A percentile compares a stretch with the other conserved stretches of the same genome.
These are phyloP conservation scores for Lycaena phlaeas DNA, from an alignment of 2,888 invertebrate genomes.

Conservation along the genomic window DNA sequence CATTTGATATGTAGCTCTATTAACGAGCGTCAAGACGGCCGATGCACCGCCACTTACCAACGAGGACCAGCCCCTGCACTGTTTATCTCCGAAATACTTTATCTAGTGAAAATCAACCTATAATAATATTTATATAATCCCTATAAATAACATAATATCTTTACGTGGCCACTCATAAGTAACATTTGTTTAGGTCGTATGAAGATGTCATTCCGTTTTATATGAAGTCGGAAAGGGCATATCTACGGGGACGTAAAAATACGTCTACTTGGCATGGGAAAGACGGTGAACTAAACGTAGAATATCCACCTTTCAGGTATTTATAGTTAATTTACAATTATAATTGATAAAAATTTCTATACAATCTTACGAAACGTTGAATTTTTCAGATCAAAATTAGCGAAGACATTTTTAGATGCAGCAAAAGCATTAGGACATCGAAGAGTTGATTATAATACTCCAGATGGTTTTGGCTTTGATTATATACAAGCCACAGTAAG, in stretches of 20 bases:
- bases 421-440: conserved; percentile 76
- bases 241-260: conserved; percentile 51
- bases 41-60: too few relatives aligned
- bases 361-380: background rate
- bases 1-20: too few relatives aligned
- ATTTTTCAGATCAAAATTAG: conserved; percentile 62
- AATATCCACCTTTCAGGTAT: conserved; percentile 74
- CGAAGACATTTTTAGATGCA: conserved; percentile 77
- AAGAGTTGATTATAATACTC: conserved; percentile 80
- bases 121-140: too few relatives aligned
- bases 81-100: too few relatives aligned
- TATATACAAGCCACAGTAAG: conserved; percentile 58
- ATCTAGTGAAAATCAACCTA: too few relatives aligned
- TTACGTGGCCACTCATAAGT: too few relatives aligned
- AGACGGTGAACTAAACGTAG: conserved; percentile 75
- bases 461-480: conserved; percentile 73
- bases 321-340: background rate
- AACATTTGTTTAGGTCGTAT: conserved; percentile 67
- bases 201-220: conserved; percentile 74
- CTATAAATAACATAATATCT: too few relatives aligned
- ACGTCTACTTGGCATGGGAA: conserved; percentile 70
- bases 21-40: too few relatives aligned
- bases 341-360: background rate
- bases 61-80: too few relatives aligned
- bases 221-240: conserved; percentile 73